A percentile compares a stretch with the other conserved stretches of the same genome.
Evolutionary conservation across 2,888 invertebrate genomes (phyloP).

Genomic region (Seira sanloemensis): DNA sequence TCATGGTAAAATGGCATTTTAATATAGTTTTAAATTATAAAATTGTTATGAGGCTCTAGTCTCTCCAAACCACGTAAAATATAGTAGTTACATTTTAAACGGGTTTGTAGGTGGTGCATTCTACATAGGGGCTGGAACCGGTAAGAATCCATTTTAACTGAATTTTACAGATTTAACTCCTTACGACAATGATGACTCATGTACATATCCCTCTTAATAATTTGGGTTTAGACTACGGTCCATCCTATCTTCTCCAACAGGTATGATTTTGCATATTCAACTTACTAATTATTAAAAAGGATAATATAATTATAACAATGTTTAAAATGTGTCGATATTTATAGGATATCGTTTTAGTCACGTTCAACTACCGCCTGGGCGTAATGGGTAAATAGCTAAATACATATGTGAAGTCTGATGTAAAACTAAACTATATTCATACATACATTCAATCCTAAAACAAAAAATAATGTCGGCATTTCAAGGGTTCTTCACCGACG

Average conservation of each 20-base stretch:
- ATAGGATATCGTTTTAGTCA: too few relatives aligned
- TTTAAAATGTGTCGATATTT: too few relatives aligned
- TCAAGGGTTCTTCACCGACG: conserved; percentile 57
- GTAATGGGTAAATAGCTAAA: conserved; percentile 61
- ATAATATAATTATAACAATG: neutral
- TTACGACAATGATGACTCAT: neutral
- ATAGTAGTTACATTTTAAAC: too few relatives aligned
- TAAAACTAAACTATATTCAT: too few relatives aligned
- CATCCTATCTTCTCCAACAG: conserved; percentile 56
- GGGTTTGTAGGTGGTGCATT: conserved; percentile 34
- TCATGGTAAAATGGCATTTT: conserved; percentile 59
- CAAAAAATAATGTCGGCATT: neutral
- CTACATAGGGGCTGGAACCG: conserved; percentile 23
- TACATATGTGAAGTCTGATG: too few relatives aligned
- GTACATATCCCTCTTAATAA: too few relatives aligned
- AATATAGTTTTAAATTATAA: neutral
- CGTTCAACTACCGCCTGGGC: conserved; percentile 41
- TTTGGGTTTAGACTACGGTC: conserved; percentile 51
- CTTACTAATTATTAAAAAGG: conserved; percentile 19
- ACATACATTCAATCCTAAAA: too few relatives aligned
- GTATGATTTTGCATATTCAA: conserved; percentile 46
- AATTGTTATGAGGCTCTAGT: too few relatives aligned
- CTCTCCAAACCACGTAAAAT: too few relatives aligned
- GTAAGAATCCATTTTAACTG: conserved; percentile 3
- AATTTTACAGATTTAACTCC: neutral